Evolutionary conservation across 2,888 invertebrate genomes (phyloP), one percentile per base, ranked within the genome.

Genomic region (Alentia gelatinosa): DNA sequence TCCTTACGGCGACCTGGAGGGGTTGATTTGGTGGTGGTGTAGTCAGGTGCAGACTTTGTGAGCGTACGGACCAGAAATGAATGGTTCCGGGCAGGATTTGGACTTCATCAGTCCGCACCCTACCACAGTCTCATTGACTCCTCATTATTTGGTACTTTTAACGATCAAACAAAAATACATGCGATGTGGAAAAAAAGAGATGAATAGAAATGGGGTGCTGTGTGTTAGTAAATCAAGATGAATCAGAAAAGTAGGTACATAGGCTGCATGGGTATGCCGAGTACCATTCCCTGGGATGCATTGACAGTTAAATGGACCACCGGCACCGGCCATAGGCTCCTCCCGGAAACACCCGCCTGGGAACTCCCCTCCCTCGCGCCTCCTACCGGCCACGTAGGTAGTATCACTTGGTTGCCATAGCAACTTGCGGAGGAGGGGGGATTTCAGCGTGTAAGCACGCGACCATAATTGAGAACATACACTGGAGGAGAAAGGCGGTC

Each of bases 391-490:
- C 1, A 56, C 19, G 56, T 56, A 56, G 56, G 68, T 68, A 68
- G 68, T 68, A 68, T 68, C 68, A 68, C 68, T 68, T 5, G 39
- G 83, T 83, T 83, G 39, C 83, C 83, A 83, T 83, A 40, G 83
- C 26, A 40, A 83, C 83, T 40, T 40, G 33, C 15, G 5, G 40
- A n/a, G 56, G n/a, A n/a, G 83, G 83, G 40, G 83, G 35, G 83
- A 83, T 83, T 83, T 83, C 83, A 83, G 39, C 83, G 26, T 40
- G 35, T 35, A 83, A 83, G 83, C 83, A 83, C 83, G 83, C 83
- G 83, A 26, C 40, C 40, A 19, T 83, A 83, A 83, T 83, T 83
- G 83, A n/a, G 83, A 83, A 40, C 83, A 83, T 68, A 68, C 68
- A 68, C 68, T 68, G 68, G 68, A 68, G 68, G 68, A 26, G 68